phyloP scores from a whole-genome alignment of 2,113 vertebrate species.

The Atlantisia rogersi region DNA sequence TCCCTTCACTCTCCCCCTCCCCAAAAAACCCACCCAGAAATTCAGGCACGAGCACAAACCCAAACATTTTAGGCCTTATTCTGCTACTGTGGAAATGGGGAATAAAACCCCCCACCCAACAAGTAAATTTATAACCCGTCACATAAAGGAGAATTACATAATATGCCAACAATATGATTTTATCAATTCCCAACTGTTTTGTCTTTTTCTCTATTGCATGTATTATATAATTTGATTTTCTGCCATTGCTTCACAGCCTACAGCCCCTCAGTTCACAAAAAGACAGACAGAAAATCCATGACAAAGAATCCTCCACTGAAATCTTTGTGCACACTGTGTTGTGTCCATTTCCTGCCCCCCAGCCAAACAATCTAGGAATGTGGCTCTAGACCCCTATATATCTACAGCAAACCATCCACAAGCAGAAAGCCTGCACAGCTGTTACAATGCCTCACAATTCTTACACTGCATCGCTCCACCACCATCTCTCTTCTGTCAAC shows the following conservation, averaged over 20 bases:
- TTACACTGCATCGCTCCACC: neutral
- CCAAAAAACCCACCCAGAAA: neutral
- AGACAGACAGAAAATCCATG: neutral
- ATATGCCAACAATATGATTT: neutral
- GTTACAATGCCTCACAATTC: neutral
- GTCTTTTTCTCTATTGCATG: neutral
- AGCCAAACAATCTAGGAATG: neutral
- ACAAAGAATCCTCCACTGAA: neutral
- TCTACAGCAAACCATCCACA: neutral
- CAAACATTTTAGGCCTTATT: neutral
- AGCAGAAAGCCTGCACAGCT: neutral
- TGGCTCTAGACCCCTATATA: accelerated
- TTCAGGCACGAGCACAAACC: neutral
- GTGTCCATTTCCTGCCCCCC: too few relatives aligned
- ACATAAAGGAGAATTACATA: neutral
- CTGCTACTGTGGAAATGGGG: neutral
- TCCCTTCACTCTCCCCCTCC: too few relatives aligned
- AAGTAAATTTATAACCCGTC: neutral
- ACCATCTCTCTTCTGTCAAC: neutral
- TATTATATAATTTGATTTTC: neutral
- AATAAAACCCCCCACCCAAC: neutral
- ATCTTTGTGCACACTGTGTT: neutral
- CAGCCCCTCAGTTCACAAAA: neutral
- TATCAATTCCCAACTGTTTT: neutral
- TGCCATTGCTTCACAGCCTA: neutral